Evolutionary conservation across 2,113 vertebrate species (phyloP), one percentile per base, ranked within the genome.

Genomic region (Strigops habroptila): DNA sequence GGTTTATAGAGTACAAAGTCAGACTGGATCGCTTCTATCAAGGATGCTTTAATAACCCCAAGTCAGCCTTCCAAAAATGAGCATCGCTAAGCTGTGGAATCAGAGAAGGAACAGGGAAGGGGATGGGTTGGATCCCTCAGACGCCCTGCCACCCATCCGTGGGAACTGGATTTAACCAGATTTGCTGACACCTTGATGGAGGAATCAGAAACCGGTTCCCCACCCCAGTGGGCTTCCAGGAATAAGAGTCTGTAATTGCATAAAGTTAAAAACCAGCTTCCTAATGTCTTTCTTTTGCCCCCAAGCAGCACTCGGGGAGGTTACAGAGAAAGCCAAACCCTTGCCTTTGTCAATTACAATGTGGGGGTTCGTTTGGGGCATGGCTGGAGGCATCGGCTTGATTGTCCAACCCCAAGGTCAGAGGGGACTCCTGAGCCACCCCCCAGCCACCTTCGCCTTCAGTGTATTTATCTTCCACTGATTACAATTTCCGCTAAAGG

Each of bases 391-490:
- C 48, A 85, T 25, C 3, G 9, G 75, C 25, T 74, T 84, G 48
- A 73, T 80, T 90, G 65, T 67, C 82, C 84, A 68, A 2, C 39
- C 44, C 37, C 3, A 3, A 85, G 84, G 87, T 87, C 87, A 85
- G 84, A 82, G 65, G 44, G 52, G 74, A 53, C 41, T 68, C 79
- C 48, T 30, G 67, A 92, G 88, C 87, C 43, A 24, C 31, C 14
- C 71, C 65, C 48, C 55, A 49, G 43, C 43, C 82, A 33, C 92
- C 68, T 81, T 75, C 10, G 1, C 63, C 74, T 55, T 74, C 1
- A 1, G 13, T 64, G 55, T 94, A 90, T 95, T 97, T 96, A 91
- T 86, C 71, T 96, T 96, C 84, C 65, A 80, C 91, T 95, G 95
- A 95, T 95, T 94, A 92, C 82, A 90, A 31, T 93, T 97, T 96